Percentiles rank a stretch among this genome's conserved stretches.
phyloP scores from a whole-genome alignment of 2,113 vertebrate genomes.

The Zapus hudsonius region DNA sequence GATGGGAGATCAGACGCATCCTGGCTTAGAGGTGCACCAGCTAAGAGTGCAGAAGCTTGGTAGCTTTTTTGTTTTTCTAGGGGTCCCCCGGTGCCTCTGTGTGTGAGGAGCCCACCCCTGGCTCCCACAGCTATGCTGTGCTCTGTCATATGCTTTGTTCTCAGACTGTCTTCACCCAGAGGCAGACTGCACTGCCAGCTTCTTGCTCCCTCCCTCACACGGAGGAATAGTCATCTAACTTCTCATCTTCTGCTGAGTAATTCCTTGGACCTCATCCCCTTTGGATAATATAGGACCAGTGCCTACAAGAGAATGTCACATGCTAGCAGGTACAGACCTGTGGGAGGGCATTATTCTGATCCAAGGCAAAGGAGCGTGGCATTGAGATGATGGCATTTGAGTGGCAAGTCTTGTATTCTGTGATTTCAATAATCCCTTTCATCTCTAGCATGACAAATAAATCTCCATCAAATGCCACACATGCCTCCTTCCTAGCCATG shows the following conservation, averaged over 20 bases:
- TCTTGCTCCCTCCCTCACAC: not conserved
- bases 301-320: not conserved
- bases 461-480: not conserved
- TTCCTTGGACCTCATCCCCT: not conserved
- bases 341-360: not conserved
- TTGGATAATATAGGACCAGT: not conserved
- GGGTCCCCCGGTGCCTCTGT: not conserved
- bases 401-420: not conserved
- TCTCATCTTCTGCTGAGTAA: not conserved
- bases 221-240: not conserved
- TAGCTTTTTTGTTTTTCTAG: not conserved
- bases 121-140: not conserved
- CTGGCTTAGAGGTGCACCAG: not conserved
- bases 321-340: not conserved
- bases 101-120: no score
- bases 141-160: not conserved
- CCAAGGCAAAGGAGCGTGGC: not conserved
- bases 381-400: not conserved
- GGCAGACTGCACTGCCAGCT: not conserved
- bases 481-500: not conserved
- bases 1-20: not conserved
- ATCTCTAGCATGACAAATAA: not conserved
- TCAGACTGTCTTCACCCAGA: not conserved
- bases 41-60: not conserved
- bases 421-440: not conserved